Percentiles rank a stretch among this genome's conserved stretches.
These are phyloP conservation scores for Huso huso DNA, from an alignment of 2,797 vertebrate genomes.

Conservation along the genomic window DNA sequence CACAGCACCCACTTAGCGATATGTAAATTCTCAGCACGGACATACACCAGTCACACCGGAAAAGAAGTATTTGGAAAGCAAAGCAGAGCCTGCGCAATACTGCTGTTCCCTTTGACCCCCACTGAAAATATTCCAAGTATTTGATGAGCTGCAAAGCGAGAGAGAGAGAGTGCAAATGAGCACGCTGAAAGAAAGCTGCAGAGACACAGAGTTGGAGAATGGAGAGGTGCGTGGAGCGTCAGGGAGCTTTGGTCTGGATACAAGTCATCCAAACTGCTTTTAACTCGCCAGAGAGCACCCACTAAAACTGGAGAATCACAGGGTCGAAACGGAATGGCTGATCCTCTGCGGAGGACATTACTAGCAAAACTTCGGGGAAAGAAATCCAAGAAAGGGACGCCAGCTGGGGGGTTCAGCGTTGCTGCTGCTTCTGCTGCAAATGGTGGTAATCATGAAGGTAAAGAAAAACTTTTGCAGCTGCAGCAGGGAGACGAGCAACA, in stretches of 20 bases:
- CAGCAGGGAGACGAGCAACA: slow-evolving; percentile 34
- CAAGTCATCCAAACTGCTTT: slow-evolving; percentile 34
- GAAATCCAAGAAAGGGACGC: slow-evolving; percentile 61
- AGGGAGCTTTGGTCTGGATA: slow-evolving; percentile 51
- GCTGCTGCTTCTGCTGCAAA: slow-evolving; percentile 21
- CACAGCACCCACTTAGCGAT: too few species aligned
- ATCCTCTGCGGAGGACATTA: slow-evolving; percentile 85
- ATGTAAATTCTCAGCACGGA: too few species aligned
- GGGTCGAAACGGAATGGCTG: slow-evolving; percentile 70
- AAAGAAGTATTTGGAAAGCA: slow-evolving; percentile 11
- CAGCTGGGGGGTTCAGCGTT: slow-evolving; percentile 44
- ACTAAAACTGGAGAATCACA: slow-evolving; percentile 48
- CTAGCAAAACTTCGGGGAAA: slow-evolving; percentile 81
- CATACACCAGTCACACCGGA: neutral
- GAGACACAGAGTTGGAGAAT: slow-evolving; percentile 40
- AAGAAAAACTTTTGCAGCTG: slow-evolving; percentile 55
- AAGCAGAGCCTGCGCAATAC: slow-evolving; percentile 25
- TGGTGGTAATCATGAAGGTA: slow-evolving; percentile 64
- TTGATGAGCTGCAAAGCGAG: slow-evolving; percentile 46
- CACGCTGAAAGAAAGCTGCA: slow-evolving; percentile 18
- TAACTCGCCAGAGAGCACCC: slow-evolving; percentile 35
- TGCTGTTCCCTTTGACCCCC: slow-evolving; percentile 48
- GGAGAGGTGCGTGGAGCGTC: slow-evolving; percentile 45
- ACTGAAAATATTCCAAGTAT: slow-evolving; percentile 74
- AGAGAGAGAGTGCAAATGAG: slow-evolving; percentile 31